Percentiles rank a stretch among this genome's conserved stretches.
Evolutionary conservation across 1,140 invertebrate genomes (phyloP).

Genomic region (Bombus impatiens): DNA sequence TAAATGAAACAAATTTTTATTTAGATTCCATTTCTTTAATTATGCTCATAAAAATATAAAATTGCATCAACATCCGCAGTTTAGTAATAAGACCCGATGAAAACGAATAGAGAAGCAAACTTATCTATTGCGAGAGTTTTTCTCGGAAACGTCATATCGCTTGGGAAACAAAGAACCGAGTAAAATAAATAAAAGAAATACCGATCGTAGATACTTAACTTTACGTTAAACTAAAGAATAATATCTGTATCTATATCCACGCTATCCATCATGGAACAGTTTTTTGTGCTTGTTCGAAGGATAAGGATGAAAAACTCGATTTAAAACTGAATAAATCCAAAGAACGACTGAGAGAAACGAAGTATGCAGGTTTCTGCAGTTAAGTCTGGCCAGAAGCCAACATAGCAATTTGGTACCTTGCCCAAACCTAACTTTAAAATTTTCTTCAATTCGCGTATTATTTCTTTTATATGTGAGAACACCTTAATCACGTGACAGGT

Average conservation of each 20-base stretch:
- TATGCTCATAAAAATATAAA: no score
- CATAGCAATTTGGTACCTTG: constrained; percentile 55
- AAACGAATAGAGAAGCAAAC: not conserved
- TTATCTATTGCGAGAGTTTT: not conserved
- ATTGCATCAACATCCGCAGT: no score
- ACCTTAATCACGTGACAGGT: not conserved
- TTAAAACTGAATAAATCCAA: constrained; percentile 1
- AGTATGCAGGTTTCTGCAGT: constrained; percentile 26
- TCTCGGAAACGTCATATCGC: not conserved
- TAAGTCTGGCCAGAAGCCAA: constrained; percentile 58
- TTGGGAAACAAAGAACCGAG: not conserved
- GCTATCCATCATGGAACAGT: constrained; percentile 7
- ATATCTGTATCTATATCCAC: constrained; percentile 52
- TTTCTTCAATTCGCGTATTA: constrained; percentile 19
- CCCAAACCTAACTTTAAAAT: constrained; percentile 65
- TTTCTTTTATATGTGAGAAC: not conserved
- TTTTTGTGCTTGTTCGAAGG: not conserved
- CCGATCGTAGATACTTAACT: constrained; percentile 73
- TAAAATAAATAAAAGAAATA: not conserved
- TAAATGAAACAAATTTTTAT: no score
- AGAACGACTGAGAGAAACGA: constrained; percentile 35
- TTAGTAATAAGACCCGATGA: not conserved
- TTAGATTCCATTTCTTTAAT: no score
- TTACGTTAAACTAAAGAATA: constrained; percentile 74
- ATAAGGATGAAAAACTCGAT: no score